Conservation (phyloP, 1,140 invertebrate species). For the Chionoecetes opilio region DNA sequence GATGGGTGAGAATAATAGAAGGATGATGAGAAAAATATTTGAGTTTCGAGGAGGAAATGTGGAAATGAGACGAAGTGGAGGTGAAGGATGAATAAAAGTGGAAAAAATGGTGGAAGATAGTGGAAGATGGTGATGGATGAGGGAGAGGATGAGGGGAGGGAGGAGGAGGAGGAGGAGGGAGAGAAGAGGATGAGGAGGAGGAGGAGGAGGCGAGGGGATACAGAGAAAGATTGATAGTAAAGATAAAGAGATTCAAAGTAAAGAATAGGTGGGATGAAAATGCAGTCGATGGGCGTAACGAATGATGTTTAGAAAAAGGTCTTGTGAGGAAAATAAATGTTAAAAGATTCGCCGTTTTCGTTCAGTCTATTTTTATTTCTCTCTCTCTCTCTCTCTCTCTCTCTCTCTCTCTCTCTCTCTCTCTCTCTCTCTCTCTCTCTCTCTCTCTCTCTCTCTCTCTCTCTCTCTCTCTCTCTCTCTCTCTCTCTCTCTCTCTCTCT, state of each 20-base stretch:
- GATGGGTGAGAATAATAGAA: no score
- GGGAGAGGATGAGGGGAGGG: neutral
- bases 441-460: no score
- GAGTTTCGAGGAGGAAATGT: no score
- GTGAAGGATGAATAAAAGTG: neutral
- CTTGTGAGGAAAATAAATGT: neutral
- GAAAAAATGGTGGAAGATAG: neutral
- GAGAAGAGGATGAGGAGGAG: neutral
- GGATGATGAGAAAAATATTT: no score
- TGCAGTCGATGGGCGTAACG: neutral
- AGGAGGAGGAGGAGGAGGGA: neutral
- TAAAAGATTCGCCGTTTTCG: neutral
- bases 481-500: no score
- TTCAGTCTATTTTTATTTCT: no score
- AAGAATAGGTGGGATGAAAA: neutral
- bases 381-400: no score
- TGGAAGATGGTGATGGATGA: neutral
- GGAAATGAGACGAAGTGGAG: no score
- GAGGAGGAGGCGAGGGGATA: neutral
- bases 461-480: no score
- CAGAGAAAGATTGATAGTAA: neutral
- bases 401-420: no score
- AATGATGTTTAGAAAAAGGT: no score
- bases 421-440: no score
- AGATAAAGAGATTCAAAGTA: neutral